Conservation (phyloP, 2,797 vertebrate genomes). For the Pseudochaenichthys georgianus region DNA sequence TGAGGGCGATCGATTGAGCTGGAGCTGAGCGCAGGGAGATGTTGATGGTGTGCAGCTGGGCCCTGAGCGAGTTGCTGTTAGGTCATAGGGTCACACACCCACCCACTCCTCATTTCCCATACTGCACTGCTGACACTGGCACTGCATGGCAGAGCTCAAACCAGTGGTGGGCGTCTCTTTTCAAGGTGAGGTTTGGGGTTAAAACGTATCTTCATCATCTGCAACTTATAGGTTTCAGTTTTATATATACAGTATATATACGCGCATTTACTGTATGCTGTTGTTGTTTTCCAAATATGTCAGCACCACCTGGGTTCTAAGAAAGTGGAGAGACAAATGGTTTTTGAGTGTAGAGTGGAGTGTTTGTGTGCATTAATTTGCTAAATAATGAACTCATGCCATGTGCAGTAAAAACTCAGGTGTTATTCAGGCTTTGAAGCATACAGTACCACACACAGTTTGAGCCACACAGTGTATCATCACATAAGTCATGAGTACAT, state of each 20-base stretch:
- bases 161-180: conserved; percentile 72
- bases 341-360: not conserved
- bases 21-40: conserved; percentile 69
- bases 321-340: conserved; percentile 10
- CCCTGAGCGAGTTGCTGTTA: conserved; percentile 72
- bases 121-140: conserved; percentile 68
- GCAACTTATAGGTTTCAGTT: conserved; percentile 55
- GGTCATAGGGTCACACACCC: conserved; percentile 78
- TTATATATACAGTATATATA: not conserved
- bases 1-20: conserved; percentile 78
- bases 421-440: not conserved
- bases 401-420: not conserved
- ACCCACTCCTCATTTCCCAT: conserved; percentile 83
- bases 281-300: conserved; percentile 10
- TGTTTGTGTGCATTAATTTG: not conserved
- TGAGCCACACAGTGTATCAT: not conserved
- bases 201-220: conserved; percentile 65
- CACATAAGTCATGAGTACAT: not conserved
- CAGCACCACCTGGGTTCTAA: not conserved
- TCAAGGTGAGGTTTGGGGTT: conserved; percentile 75
- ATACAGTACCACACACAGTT: not conserved
- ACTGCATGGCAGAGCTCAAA: conserved; percentile 59
- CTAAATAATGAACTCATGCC: not conserved
- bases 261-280: not conserved
- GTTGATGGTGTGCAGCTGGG: conserved; percentile 63